Conservation (phyloP, 53 echinoderm and acorn worm genomes). For the Echinometra lucunter region DNA sequence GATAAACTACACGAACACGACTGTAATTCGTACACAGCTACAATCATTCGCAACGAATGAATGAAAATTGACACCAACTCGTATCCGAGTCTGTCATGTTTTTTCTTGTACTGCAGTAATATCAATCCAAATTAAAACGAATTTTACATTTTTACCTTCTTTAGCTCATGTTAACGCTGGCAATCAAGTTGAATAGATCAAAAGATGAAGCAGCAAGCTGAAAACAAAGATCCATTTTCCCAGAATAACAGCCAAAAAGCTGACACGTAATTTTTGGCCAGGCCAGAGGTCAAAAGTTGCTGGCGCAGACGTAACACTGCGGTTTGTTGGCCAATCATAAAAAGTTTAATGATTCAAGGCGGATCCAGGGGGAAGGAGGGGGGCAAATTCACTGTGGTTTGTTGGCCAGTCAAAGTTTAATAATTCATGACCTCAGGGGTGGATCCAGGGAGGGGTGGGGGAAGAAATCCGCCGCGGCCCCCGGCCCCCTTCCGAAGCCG, state of each 20-base stretch:
- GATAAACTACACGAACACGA: neutral
- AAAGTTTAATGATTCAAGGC: no score
- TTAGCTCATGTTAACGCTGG: neutral
- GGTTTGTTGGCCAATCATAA: neutral
- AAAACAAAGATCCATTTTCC: conserved; percentile 8
- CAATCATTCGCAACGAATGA: neutral
- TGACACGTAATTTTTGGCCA: neutral
- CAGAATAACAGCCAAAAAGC: neutral
- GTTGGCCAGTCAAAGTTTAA: no score
- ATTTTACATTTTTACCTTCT: neutral
- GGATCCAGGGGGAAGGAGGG: no score
- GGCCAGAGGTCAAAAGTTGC: neutral
- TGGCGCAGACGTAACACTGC: neutral
- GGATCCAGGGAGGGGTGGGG: no score
- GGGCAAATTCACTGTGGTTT: no score
- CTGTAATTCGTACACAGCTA: neutral
- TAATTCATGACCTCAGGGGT: no score
- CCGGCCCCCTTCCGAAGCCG: no score
- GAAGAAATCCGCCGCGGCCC: no score
- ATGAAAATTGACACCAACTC: neutral
- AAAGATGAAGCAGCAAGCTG: neutral
- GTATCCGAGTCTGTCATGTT: neutral
- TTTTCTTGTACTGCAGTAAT: neutral
- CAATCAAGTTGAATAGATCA: neutral
- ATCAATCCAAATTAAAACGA: neutral